Evolutionary conservation across 1,140 invertebrate genomes (phyloP), one percentile per base, ranked within the genome.

Genomic region (Dryas iulia): DNA sequence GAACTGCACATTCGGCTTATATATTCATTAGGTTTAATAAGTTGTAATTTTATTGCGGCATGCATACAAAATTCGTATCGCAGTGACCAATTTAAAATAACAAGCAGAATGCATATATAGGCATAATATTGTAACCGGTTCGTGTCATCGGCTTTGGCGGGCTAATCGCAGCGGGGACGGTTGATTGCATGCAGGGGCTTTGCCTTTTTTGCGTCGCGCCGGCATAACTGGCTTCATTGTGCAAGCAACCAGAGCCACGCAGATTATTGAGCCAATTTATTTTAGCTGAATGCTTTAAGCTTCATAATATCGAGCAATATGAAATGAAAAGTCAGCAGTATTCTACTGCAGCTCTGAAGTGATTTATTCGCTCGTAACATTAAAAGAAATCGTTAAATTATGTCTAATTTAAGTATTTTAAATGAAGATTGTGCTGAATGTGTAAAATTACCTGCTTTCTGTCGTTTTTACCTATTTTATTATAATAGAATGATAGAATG

Each of bases 191-290:
- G 78, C 75, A 73, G 65, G 47, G 58, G 73, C 72, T 78, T 78
- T 77, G 71, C 75, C 72, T 78, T 78, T 78, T 72, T 72, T 72
- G 35, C 59, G 39, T 74, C 35, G 72, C 73, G 71, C 60, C 63
- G 67, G 33, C 63, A 73, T 72, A 77, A 74, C 82, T 78, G 71
- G 73, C 76, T 77, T 73, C 79, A 80, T 76, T 78, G 79, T 76
- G 77, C 77, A 77, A 78, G 77, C 80, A 74, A 80, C 77, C 74
- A 80, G 76, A 76, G 65, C 73, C 63, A 70, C 74, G 72, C 72
- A 72, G 76, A 78, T 81, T 82, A 82, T 84, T 79, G 77, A 77
- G 77, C 74, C 79, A 82, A 80, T 84, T 84, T 80, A 58, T 77
- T 78, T 81, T 81, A 54, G 54, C 61, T 65, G 69, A 65, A 60